Base-by-base conservation (phyloP, 92 coral and sea anemone species). In the Parazoanthus swiftii region DNA sequence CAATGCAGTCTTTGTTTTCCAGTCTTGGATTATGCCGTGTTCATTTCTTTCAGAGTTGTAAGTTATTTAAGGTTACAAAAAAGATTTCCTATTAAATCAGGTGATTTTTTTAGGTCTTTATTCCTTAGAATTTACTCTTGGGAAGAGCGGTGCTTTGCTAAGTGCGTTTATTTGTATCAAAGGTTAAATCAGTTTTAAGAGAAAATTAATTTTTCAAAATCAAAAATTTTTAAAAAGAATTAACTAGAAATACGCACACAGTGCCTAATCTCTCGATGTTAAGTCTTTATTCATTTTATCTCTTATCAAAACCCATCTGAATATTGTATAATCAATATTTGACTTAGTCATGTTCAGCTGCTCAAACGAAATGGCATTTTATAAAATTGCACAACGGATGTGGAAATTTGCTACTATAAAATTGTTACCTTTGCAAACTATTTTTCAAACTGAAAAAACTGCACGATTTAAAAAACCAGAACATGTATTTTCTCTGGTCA, bases 1-100 rank as follows among this genome's bases (percentile, higher is more conserved):
- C 79, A 82, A 82, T 42, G 29, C 14, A 26, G 42, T 18, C 79
- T 42, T 84, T 84, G 79, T 84, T 84, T 23, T 58, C 80, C 65
- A 23, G 16, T 26, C 87, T 15, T 25, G 18, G 38, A 43, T 8
- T 44, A 29, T 33, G 65, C 58, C 21, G 29, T 84, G 14, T 29
- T 50, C 44, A 5, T 84, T 48, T 37, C 16, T 18, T 23, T 63
- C 51, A 7, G 70, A 20, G 68, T 63, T 63, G 26, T 63, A 0
- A 63, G 8, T 23, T 63, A 63, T 63, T 10, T 51, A 51, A 51
- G 11, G 11, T 15, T 54, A 10, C 9, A 48, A 48, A 48, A 48
- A 54, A 54, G 42, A 39, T 39, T 54, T 54, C 3, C 9, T 1
- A 2, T 2, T 10, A 51, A 63, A 20, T 23, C 70, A 63, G n/a